Conservation (phyloP, 1,140 invertebrate species). For the Microplitis demolitor region DNA sequence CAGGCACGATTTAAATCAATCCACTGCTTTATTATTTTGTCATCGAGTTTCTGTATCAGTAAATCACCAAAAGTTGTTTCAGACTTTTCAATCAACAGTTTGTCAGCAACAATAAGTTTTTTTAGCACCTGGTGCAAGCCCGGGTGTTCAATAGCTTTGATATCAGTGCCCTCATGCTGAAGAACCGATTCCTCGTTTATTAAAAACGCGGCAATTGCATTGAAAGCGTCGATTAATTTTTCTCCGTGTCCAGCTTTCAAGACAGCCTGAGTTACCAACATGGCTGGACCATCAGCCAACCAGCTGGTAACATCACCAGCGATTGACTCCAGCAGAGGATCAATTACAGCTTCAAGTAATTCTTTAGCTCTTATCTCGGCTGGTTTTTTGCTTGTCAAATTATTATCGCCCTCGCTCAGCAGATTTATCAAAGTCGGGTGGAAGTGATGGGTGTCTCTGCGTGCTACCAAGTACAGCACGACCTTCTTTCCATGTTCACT, state of each 20-base stretch:
- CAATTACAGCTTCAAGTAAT: conserved; percentile 70
- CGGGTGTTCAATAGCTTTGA: conserved; percentile 75
- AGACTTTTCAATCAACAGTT: conserved; percentile 47
- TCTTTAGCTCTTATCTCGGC: conserved; percentile 73
- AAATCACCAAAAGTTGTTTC: conserved; percentile 57
- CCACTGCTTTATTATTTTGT: conserved; percentile 60
- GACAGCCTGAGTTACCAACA: conserved; percentile 74
- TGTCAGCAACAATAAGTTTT: conserved; percentile 75
- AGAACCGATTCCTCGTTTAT: conserved; percentile 55
- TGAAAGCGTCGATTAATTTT: conserved; percentile 50
- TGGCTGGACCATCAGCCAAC: conserved; percentile 71
- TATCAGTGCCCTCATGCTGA: conserved; percentile 56
- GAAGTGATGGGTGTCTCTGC: conserved; percentile 75
- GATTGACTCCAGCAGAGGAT: conserved; percentile 69
- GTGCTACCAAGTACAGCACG: conserved; percentile 82
- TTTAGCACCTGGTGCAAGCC: conserved; percentile 82
- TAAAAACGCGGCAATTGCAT: conserved; percentile 58
- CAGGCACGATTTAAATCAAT: conserved; percentile 66
- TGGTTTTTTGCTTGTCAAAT: conserved; percentile 81
- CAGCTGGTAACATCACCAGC: conserved; percentile 68
- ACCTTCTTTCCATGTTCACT: conserved; percentile 77
- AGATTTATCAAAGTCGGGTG: conserved; percentile 74
- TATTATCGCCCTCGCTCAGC: conserved; percentile 74
- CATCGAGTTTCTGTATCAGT: conserved; percentile 54
- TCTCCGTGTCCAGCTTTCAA: conserved; percentile 65